These are phyloP conservation scores for Papilio polytes DNA, from an alignment of 1,140 invertebrate genomes.

Conservation along the genomic window DNA sequence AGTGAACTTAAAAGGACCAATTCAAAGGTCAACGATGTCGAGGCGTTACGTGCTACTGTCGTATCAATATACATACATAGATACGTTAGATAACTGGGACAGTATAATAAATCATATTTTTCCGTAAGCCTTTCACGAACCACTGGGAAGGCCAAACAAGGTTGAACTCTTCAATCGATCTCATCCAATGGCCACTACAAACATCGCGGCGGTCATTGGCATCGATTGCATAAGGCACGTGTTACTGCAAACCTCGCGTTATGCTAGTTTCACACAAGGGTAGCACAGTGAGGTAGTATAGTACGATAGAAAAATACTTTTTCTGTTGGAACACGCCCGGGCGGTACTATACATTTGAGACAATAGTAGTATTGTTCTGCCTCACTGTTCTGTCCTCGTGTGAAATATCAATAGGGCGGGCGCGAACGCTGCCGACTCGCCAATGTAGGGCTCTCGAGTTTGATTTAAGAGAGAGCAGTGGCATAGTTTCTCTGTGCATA, in stretches of 20 bases:
- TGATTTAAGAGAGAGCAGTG: slow-evolving; percentile 82
- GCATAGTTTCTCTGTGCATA: slow-evolving; percentile 66
- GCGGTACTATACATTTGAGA: background rate
- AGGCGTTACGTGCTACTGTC: slow-evolving; percentile 5
- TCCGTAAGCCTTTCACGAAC: slow-evolving; percentile 29
- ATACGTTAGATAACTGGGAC: background rate
- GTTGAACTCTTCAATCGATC: slow-evolving; percentile 50
- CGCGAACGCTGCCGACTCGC: slow-evolving; percentile 67
- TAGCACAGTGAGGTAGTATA: background rate
- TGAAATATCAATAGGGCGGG: slow-evolving; percentile 56
- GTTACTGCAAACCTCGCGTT: slow-evolving; percentile 52
- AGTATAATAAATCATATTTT: slow-evolving; percentile 33
- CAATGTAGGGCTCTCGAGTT: slow-evolving; percentile 78
- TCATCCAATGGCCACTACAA: slow-evolving; percentile 58
- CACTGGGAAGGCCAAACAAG: slow-evolving; percentile 16
- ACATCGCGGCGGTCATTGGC: slow-evolving; percentile 71
- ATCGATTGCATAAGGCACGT: slow-evolving; percentile 71
- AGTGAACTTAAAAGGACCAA: background rate
- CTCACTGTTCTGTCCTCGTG: background rate
- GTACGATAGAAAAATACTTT: background rate
- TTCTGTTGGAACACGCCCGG: background rate
- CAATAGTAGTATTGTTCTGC: background rate
- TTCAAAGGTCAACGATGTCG: background rate
- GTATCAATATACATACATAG: background rate
- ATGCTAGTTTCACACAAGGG: background rate